Percentiles rank a stretch among this genome's conserved stretches.
Conservation (phyloP, 2,888 invertebrate genomes). For the Drosophila hamatofila region DNA sequence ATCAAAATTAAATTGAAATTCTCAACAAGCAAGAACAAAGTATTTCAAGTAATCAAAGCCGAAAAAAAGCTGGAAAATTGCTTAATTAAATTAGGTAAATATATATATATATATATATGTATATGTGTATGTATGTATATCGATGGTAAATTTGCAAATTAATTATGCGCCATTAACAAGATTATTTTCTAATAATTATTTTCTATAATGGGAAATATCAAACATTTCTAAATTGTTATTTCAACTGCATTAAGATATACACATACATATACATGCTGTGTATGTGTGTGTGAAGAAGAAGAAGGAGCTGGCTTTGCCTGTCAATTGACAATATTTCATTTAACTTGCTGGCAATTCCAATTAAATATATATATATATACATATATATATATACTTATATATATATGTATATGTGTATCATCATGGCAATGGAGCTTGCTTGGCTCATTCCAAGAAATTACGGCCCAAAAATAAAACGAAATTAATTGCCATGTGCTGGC, state of each 20-base stretch:
- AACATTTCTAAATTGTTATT: not conserved
- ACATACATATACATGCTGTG: not conserved
- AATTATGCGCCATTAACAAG: not conserved
- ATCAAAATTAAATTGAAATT: not conserved
- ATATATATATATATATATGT: not conserved
- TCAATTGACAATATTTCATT: constrained; percentile 42
- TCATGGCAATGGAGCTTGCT: constrained; percentile 26
- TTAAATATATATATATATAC: constrained; percentile 16
- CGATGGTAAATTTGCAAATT: not conserved
- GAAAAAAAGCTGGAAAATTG: not conserved
- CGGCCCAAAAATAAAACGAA: constrained; percentile 54
- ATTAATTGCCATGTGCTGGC: constrained; percentile 51
- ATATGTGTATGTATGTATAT: not conserved
- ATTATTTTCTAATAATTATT: constrained; percentile 7
- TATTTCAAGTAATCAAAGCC: not conserved
- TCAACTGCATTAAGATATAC: constrained; percentile 1
- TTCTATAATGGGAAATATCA: not conserved
- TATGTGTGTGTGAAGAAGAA: not conserved
- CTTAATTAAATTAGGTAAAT: not conserved
- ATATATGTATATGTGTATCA: not conserved
- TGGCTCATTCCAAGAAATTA: constrained; percentile 24
- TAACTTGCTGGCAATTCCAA: constrained; percentile 41
- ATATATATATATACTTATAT: not conserved
- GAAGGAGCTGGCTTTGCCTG: constrained; percentile 3
- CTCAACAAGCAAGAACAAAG: not conserved